Base-by-base conservation (phyloP, 2,113 vertebrate genomes). In the Chrysochloris asiatica region DNA sequence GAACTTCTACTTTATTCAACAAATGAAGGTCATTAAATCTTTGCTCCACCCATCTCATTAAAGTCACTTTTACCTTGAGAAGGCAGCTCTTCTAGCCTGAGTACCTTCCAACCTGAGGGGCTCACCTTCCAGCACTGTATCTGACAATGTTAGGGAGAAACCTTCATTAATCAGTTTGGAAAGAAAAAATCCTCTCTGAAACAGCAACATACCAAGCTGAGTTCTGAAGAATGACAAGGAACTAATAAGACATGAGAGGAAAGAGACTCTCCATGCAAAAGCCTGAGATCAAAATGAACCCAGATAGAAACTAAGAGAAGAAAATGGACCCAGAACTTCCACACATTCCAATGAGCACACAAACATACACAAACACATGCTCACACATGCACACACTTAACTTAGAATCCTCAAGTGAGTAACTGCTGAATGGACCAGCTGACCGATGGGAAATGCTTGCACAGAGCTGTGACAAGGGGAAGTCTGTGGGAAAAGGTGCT, bases 391-490 rank as follows among this genome's bases (percentile, higher is more conserved):
- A 2, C 61, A 85, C 86, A 95, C 95, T 95, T 96, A 81, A 95
- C 96, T 92, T 84, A 75, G 90, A 89, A 88, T 96, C 83, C 96
- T 95, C 87, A 75, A 86, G 93, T 96, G 95, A 97, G 96, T 95
- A 95, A 97, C 95, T 96, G 91, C 92, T 95, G 91, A 93, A 94
- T 83, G 87, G 90, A 81, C 91, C 93, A 96, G 91, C 95, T 97
- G 97, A 96, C 97, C 97, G 93, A 96, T 96, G 97, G 95, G 97
- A 97, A 98, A 96, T 96, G 96, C 97, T 97, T 96, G 94, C 94
- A 90, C 63, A 83, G 96, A 96, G 90, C 95, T 97, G 87, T 86
- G 97, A 98, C 98, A 98, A 24, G 0, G 95, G 96, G 91, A 97
- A 97, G 95, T 96, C 94, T 97, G 97, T 97, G 96, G 97, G 95